Percentiles rank a stretch among this genome's conserved stretches.
phyloP scores from a whole-genome alignment of 2,113 vertebrate species.

The Ptilonorhynchus violaceus region DNA sequence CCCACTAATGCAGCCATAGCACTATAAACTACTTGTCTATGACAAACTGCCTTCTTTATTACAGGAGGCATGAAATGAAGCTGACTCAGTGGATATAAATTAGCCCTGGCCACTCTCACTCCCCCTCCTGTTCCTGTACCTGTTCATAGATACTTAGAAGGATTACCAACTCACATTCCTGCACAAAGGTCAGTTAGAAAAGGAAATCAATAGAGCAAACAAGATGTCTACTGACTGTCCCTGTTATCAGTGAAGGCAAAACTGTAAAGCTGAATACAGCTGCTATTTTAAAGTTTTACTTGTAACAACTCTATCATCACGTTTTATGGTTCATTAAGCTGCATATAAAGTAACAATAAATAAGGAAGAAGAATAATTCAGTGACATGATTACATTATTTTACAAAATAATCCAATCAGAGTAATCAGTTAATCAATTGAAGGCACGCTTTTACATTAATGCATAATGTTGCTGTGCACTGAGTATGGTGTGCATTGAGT shows the following conservation, averaged over 20 bases:
- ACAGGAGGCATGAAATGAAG: conserved; percentile 1
- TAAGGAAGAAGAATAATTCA: conserved; percentile 54
- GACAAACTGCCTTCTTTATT: conserved; percentile 31
- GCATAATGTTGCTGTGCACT: conserved; percentile 57
- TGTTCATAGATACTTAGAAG: conserved; percentile 26
- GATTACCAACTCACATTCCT: conserved; percentile 49
- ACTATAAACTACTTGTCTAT: background rate
- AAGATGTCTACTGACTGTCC: conserved; percentile 46
- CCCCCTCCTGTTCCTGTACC: conserved; percentile 30
- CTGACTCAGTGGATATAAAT: conserved; percentile 41
- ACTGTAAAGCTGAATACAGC: conserved; percentile 12
- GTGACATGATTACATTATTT: conserved; percentile 63
- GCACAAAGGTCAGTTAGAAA: conserved; percentile 48
- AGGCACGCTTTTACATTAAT: conserved; percentile 58
- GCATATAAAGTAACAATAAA: conserved; percentile 42
- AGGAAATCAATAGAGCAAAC: conserved; percentile 60
- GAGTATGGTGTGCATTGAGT: conserved; percentile 63
- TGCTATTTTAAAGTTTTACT: conserved; percentile 3
- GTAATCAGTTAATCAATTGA: conserved; percentile 78
- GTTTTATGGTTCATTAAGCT: conserved; percentile 24
- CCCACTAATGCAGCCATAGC: background rate
- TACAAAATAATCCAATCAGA: conserved; percentile 76
- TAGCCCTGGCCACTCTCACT: background rate
- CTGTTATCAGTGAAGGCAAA: background rate
- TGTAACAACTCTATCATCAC: conserved; percentile 9